These are phyloP conservation scores for Folsomia candida DNA, from an alignment of 2,888 invertebrate species.

Conservation along the genomic window DNA sequence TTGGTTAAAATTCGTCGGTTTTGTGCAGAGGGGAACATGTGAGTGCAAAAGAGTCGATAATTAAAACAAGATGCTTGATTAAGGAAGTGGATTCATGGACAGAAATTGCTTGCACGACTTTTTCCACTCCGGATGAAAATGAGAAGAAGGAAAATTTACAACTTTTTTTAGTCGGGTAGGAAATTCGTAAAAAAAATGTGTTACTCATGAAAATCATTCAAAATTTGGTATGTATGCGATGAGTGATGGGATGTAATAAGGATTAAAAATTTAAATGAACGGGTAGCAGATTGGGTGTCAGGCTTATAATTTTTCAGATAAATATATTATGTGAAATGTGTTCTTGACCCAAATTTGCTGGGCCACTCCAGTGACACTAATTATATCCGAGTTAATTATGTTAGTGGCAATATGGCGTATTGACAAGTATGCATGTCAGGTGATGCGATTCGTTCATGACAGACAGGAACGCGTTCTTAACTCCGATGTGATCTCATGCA, in stretches of 20 bases:
- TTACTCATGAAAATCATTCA: no score
- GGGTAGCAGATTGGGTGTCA: no score
- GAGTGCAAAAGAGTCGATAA: constrained; percentile 4
- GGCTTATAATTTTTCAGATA: no score
- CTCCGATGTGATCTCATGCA: not conserved
- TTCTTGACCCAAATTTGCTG: not conserved
- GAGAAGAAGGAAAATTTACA: not conserved
- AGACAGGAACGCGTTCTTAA: not conserved
- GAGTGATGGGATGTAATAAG: no score
- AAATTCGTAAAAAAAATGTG: no score
- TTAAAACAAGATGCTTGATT: constrained; percentile 12
- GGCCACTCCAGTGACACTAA: not conserved
- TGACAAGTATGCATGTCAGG: not conserved
- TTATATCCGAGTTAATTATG: no score
- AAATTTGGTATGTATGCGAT: no score
- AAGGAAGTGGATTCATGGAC: constrained; percentile 16
- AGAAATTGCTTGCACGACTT: constrained; percentile 5
- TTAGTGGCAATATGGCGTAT: no score
- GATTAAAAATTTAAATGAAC: no score
- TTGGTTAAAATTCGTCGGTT: not conserved
- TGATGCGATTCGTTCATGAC: no score
- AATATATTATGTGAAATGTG: not conserved
- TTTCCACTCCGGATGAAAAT: not conserved
- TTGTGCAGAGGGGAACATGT: not conserved
- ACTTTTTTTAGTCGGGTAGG: no score